A percentile compares a stretch with the other conserved stretches of the same genome.
phyloP scores from a whole-genome alignment of 1,140 invertebrate genomes.

The Arctopsyche grandis region DNA sequence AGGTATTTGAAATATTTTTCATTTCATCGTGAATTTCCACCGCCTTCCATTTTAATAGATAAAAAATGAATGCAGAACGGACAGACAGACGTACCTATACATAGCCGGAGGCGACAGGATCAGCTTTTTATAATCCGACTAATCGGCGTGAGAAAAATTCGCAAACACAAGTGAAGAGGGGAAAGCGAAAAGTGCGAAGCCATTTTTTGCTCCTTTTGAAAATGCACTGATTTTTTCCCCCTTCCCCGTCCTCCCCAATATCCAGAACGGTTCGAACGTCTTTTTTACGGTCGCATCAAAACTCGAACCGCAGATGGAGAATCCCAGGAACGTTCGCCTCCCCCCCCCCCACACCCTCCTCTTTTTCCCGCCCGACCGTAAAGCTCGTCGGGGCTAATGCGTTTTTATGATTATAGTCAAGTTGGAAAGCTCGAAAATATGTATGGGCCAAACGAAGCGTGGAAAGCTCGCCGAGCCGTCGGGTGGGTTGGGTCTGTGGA shows the following conservation, averaged over 20 bases:
- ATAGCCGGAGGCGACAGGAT: too few species aligned
- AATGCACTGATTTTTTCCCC: background rate
- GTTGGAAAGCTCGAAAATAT: conserved; percentile 42
- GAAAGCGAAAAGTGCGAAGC: background rate
- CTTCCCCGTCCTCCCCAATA: background rate
- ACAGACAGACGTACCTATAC: too few species aligned
- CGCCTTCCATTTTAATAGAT: too few species aligned
- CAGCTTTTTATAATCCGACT: too few species aligned
- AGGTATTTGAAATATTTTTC: too few species aligned
- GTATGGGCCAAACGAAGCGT: conserved; percentile 44
- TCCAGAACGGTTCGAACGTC: background rate
- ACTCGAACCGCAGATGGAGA: background rate
- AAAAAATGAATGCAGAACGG: too few species aligned
- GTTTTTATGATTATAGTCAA: conserved; percentile 46
- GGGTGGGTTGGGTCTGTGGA: background rate
- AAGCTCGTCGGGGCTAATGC: conserved; percentile 42
- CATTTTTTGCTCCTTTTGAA: too few species aligned
- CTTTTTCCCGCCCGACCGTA: conserved; percentile 2
- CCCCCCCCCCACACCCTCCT: background rate
- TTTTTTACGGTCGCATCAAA: conserved; percentile 43
- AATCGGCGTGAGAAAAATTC: background rate
- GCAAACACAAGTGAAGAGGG: background rate
- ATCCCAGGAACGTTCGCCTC: background rate
- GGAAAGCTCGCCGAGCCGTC: conserved; percentile 21
- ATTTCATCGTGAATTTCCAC: too few species aligned